Conservation (phyloP, 2,888 invertebrate species). For the Arenicola marina region DNA sequence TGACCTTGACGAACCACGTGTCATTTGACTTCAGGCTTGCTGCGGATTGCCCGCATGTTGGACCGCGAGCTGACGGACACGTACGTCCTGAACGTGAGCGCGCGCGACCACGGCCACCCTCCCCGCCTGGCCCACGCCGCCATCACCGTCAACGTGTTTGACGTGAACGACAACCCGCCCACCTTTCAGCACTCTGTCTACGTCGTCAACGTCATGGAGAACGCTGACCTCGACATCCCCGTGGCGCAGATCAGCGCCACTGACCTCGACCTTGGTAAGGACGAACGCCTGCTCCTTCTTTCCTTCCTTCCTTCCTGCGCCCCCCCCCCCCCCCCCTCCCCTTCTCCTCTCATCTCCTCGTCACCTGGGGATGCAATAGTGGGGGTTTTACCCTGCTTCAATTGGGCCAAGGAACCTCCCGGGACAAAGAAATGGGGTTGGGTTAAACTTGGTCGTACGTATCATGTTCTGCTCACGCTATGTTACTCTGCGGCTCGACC, state of each 20-base stretch:
- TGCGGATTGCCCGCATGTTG: conserved; percentile 19
- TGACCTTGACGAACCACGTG: too few species aligned
- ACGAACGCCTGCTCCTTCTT: too few species aligned
- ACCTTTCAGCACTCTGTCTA: conserved; percentile 72
- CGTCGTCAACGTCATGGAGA: conserved; percentile 74
- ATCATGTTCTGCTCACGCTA: too few species aligned
- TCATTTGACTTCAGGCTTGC: conserved; percentile 27
- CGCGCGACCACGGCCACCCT: conserved; percentile 22
- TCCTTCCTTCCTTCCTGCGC: too few species aligned
- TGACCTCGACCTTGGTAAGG: conserved; percentile 39
- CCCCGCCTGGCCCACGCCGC: conserved; percentile 55
- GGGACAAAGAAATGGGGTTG: too few species aligned
- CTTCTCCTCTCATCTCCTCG: too few species aligned
- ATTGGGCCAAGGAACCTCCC: too few species aligned
- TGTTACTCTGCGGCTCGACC: too few species aligned
- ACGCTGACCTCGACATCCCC: conserved; percentile 66
- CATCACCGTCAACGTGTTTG: conserved; percentile 44
- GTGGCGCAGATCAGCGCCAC: conserved; percentile 35
- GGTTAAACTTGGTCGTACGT: too few species aligned
- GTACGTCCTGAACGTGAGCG: conserved; percentile 23
- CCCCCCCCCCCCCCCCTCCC: too few species aligned
- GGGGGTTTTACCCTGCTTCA: too few species aligned
- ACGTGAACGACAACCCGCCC: conserved; percentile 86
- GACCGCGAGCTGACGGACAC: conserved; percentile 23
- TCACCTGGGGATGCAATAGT: too few species aligned